These are phyloP conservation scores for Pantelozetes paolii DNA, from an alignment of 2,888 invertebrate species.

Conservation along the genomic window DNA sequence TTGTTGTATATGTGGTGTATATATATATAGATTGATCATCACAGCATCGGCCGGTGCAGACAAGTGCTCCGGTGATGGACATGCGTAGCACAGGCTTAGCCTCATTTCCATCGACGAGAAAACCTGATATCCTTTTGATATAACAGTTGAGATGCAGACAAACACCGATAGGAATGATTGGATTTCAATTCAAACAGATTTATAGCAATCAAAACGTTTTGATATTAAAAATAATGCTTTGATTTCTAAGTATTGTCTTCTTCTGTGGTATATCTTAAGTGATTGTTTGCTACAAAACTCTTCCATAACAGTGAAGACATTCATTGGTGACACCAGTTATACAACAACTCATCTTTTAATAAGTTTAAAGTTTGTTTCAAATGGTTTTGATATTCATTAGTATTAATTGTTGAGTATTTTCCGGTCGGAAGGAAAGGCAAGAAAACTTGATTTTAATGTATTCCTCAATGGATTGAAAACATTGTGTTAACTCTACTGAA, in stretches of 20 bases:
- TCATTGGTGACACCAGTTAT: too few relatives aligned
- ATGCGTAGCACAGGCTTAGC: conserved; percentile 25
- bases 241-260: too few relatives aligned
- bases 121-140: conserved; percentile 14
- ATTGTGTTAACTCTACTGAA: neutral
- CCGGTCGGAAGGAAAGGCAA: too few relatives aligned
- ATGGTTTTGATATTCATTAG: too few relatives aligned
- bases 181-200: neutral
- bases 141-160: neutral
- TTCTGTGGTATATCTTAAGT: too few relatives aligned
- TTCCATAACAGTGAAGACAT: too few relatives aligned
- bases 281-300: too few relatives aligned
- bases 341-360: too few relatives aligned
- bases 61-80: neutral
- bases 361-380: too few relatives aligned
- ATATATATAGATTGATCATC: neutral
- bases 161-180: neutral
- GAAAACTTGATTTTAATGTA: neutral
- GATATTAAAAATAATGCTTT: neutral
- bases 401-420: too few relatives aligned
- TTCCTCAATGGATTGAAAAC: neutral
- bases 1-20: neutral
- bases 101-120: conserved; percentile 9
- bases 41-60: neutral
- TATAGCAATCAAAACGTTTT: neutral